phyloP scores from a whole-genome alignment of 2,113 vertebrate species.

The Platichthys flesus region DNA sequence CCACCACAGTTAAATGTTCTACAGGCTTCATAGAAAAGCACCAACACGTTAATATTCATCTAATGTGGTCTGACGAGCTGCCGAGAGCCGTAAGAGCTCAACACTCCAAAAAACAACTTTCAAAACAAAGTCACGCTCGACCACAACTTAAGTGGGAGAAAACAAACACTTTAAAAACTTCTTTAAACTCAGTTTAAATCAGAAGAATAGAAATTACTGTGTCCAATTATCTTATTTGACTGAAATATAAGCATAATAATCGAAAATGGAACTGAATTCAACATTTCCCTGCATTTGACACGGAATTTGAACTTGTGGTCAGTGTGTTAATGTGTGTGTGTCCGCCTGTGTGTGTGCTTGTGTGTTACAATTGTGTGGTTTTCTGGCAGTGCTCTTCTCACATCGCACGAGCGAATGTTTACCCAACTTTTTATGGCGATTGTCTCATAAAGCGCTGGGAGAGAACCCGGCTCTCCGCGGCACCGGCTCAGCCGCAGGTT shows the following conservation, averaged over 20 bases:
- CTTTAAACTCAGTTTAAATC: no score
- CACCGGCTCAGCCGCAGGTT: conserved; percentile 38
- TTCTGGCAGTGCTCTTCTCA: conserved; percentile 13
- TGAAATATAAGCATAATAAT: conserved; percentile 41
- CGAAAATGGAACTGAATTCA: conserved; percentile 32
- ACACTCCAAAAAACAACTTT: not conserved
- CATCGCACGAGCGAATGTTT: conserved; percentile 59
- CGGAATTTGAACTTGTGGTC: conserved; percentile 27
- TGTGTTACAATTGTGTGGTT: no score
- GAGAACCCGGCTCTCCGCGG: conserved; percentile 18
- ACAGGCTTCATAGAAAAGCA: not conserved
- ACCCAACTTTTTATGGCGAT: conserved; percentile 55
- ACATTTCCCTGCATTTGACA: conserved; percentile 14
- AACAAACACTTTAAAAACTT: conserved; percentile 12
- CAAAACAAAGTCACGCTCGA: conserved; percentile 20
- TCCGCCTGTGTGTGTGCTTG: no score
- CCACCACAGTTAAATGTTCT: not conserved
- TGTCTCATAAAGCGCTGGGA: conserved; percentile 65
- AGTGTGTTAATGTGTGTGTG: not conserved
- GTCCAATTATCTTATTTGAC: conserved; percentile 41
- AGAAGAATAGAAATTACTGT: no score
- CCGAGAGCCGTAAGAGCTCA: not conserved
- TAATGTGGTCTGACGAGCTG: conserved; percentile 13
- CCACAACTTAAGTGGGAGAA: conserved; percentile 48
- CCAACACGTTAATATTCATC: conserved; percentile 9